These are phyloP conservation scores for Hemicordylus capensis DNA, from an alignment of 2,113 vertebrate species.

Conservation along the genomic window DNA sequence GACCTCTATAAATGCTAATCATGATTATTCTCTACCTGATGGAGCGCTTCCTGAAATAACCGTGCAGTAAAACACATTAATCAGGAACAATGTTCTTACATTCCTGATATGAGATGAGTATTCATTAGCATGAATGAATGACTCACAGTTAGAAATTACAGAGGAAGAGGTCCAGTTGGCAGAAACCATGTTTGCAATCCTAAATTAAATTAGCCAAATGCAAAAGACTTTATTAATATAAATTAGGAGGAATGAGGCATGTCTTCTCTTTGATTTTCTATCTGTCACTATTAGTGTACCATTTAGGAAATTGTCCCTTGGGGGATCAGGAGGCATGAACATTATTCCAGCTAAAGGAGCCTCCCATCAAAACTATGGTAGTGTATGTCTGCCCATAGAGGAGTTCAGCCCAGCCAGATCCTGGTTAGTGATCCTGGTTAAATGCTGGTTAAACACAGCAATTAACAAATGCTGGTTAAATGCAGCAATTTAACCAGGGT, in stretches of 20 bases:
- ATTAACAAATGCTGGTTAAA: no score
- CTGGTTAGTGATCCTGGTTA: no score
- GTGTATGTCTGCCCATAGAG: no score
- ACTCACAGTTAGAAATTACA: neutral
- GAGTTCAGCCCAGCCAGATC: no score
- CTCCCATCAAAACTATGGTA: no score
- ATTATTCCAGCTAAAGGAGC: neutral
- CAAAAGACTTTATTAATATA: neutral
- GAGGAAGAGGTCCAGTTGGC: neutral
- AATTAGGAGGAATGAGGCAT: neutral
- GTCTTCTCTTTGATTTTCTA: neutral
- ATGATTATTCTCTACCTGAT: neutral
- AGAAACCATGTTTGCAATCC: neutral
- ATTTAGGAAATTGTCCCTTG: neutral
- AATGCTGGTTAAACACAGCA: no score
- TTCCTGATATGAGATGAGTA: neutral
- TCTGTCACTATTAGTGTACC: neutral
- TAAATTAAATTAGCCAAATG: neutral
- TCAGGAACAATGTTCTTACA: neutral
- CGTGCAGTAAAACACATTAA: neutral
- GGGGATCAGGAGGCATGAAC: neutral
- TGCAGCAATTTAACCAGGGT: no score
- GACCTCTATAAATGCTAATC: no score
- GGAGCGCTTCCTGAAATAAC: neutral
- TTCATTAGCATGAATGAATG: neutral